Percentiles rank a stretch among this genome's conserved stretches.
phyloP scores from a whole-genome alignment of 2,113 vertebrate species.

The Tachycineta bicolor region DNA sequence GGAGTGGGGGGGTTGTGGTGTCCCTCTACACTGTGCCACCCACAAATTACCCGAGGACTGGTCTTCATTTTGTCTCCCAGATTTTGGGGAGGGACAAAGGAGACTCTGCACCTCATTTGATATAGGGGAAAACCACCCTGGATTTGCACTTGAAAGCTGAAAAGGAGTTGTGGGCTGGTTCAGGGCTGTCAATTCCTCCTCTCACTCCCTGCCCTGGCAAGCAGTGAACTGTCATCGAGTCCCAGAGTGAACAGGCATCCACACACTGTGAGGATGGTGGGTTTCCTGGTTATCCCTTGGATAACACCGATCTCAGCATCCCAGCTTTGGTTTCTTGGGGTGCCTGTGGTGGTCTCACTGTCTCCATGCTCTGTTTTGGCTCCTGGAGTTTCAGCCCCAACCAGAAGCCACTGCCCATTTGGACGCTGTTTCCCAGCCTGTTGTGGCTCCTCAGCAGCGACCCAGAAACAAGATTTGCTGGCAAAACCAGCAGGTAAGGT shows the following conservation, averaged over 20 bases:
- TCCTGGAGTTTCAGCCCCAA: accelerated
- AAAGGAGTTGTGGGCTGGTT: neutral
- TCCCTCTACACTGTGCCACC: neutral
- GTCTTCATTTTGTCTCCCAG: neutral
- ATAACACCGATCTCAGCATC: neutral
- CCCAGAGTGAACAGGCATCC: neutral
- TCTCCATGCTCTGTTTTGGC: accelerated
- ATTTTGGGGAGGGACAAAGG: neutral
- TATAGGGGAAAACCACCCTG: neutral
- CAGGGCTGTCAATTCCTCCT: neutral
- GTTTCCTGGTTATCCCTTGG: accelerated
- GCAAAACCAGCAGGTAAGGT: neutral
- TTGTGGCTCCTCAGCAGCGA: neutral
- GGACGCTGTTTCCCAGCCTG: accelerated
- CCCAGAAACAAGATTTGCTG: neutral
- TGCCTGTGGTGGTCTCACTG: neutral
- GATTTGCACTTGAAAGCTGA: neutral
- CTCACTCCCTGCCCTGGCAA: neutral
- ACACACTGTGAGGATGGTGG: accelerated
- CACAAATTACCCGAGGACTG: neutral
- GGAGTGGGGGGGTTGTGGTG: neutral
- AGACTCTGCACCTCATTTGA: neutral
- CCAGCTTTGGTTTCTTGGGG: neutral
- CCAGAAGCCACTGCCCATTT: neutral
- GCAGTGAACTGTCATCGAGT: neutral